A percentile compares a stretch with the other conserved stretches of the same genome.
Evolutionary conservation across 1,140 invertebrate species (phyloP).

Genomic region (Chionoecetes opilio): DNA sequence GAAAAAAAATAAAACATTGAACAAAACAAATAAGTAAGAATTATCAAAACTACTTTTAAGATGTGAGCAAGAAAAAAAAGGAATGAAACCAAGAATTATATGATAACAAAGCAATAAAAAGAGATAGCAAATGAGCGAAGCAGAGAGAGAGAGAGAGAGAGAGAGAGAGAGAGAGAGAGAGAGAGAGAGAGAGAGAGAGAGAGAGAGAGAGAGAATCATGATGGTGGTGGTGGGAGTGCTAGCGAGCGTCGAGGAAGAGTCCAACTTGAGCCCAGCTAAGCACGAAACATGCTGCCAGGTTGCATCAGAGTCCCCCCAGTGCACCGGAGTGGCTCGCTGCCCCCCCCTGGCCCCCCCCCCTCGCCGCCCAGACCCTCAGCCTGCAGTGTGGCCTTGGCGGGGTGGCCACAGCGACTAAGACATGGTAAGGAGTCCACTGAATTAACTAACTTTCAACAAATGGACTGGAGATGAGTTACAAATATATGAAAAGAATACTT

Average conservation of each 20-base stretch:
- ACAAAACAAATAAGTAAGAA: not conserved
- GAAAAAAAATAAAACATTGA: not conserved
- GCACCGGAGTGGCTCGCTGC: constrained; percentile 50
- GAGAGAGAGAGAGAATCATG: constrained; percentile 35
- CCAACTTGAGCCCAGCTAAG: constrained; percentile 9
- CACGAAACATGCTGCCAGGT: constrained; percentile 63
- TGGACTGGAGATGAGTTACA: too few relatives aligned
- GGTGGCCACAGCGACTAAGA: not conserved
- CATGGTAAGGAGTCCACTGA: too few relatives aligned
- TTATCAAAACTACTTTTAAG: not conserved
- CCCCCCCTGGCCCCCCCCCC: constrained; percentile 42
- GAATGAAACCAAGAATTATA: not conserved
- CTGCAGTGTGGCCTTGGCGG: not conserved
- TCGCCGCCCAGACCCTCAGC: not conserved
- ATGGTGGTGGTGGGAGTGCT: not conserved
- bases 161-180: not conserved
- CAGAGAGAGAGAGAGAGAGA: not conserved
- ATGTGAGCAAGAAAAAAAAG: not conserved
- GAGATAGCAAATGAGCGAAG: not conserved
- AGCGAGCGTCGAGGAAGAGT: not conserved
- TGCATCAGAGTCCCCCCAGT: constrained; percentile 33
- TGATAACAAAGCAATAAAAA: too few relatives aligned
- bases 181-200: constrained; percentile 43
- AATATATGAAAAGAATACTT: too few relatives aligned
- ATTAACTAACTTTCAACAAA: too few relatives aligned